Evolutionary conservation across 2,888 invertebrate species (phyloP).

Genomic region (Synergus gifuensis): DNA sequence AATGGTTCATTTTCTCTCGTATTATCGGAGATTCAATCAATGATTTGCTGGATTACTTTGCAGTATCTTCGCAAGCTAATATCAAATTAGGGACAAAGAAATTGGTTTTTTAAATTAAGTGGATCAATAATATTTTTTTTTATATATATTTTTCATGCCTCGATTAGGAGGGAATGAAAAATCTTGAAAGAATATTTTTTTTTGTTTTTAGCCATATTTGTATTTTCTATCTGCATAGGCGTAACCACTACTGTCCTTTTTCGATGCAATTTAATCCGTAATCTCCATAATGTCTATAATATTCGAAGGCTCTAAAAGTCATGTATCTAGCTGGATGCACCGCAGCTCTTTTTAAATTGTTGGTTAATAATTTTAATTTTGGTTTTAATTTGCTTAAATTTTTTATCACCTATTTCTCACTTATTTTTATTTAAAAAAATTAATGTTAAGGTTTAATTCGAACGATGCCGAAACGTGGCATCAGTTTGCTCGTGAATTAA

Average conservation of each 20-base stretch:
- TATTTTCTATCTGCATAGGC: too few species aligned
- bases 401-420: too few species aligned
- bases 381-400: too few species aligned
- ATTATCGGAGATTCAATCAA: constrained; percentile 8
- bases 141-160: not conserved
- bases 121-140: not conserved
- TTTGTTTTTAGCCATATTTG: too few species aligned
- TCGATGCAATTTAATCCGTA: not conserved
- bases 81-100: not conserved
- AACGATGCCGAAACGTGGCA: constrained; percentile 14
- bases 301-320: not conserved
- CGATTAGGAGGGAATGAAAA: not conserved
- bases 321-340: too few species aligned
- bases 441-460: not conserved
- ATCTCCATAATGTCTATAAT: not conserved
- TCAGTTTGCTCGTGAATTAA: constrained; percentile 57
- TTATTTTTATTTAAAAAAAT: too few species aligned
- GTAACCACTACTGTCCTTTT: not conserved
- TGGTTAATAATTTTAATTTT: too few species aligned
- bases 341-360: too few species aligned
- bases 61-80: not conserved
- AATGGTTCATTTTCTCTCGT: not conserved
- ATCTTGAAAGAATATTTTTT: not conserved
- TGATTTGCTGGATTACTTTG: not conserved
- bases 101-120: not conserved